Conservation (phyloP, 2,797 vertebrate species). For the Danio aesculapii region DNA sequence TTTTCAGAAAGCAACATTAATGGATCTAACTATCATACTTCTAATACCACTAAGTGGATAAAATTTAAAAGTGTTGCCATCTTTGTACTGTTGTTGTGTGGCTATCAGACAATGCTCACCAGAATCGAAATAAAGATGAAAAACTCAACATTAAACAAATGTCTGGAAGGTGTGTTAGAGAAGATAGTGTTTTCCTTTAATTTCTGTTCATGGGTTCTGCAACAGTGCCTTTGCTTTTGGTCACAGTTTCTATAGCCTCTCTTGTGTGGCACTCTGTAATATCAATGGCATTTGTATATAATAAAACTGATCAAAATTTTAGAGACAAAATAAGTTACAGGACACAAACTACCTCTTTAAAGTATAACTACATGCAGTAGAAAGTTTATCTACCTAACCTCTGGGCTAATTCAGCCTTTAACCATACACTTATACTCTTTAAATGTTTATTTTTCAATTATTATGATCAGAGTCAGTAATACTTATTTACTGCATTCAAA, state of each 20-base stretch:
- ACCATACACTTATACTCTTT: slow-evolving; percentile 31
- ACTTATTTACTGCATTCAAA: slow-evolving; percentile 59
- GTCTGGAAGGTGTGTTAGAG: not conserved
- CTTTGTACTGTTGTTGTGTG: slow-evolving; percentile 34
- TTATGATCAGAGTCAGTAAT: slow-evolving; percentile 56
- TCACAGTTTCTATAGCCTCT: slow-evolving; percentile 73
- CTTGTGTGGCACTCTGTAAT: slow-evolving; percentile 61
- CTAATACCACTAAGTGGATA: not conserved
- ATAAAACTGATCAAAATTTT: slow-evolving; percentile 31
- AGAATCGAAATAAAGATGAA: not conserved
- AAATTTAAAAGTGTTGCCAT: not conserved
- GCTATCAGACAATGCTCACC: slow-evolving; percentile 2
- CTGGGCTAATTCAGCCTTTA: slow-evolving; percentile 54
- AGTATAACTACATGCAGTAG: slow-evolving; percentile 65
- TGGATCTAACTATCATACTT: slow-evolving; percentile 54
- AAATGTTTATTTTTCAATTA: slow-evolving; percentile 55
- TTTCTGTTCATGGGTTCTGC: slow-evolving; percentile 28
- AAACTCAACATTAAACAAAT: not conserved
- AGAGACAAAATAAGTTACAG: slow-evolving; percentile 55
- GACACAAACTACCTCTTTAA: slow-evolving; percentile 63
- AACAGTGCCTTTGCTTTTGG: slow-evolving; percentile 69
- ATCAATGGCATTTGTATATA: slow-evolving; percentile 44
- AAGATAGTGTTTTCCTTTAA: not conserved
- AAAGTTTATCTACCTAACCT: slow-evolving; percentile 60
- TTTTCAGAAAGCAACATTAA: slow-evolving; percentile 44